Evolutionary conservation across 2,888 invertebrate genomes (phyloP).

Genomic region (Shargacucullia verbasci): DNA sequence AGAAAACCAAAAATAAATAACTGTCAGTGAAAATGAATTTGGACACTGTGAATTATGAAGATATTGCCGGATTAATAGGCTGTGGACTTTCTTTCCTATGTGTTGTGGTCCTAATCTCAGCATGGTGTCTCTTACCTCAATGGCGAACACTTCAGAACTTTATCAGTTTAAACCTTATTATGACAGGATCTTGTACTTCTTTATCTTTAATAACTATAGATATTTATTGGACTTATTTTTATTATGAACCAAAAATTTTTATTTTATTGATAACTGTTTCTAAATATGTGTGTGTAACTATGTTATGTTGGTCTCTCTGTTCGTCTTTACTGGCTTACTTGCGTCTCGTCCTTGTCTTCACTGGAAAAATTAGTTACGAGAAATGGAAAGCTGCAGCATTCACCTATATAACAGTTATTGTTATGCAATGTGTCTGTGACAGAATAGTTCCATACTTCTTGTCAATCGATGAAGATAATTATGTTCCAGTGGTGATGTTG

Average conservation of each 20-base stretch:
- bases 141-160: conserved; percentile 28
- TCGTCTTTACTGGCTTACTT: conserved; percentile 40
- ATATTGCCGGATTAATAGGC: no score
- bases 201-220: no score
- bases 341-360: conserved; percentile 40
- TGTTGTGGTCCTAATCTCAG: conserved; percentile 7
- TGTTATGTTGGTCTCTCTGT: conserved; percentile 44
- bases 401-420: conserved; percentile 4
- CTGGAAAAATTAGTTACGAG: conserved; percentile 35
- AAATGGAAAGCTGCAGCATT: conserved; percentile 37
- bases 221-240: no score
- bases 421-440: no score
- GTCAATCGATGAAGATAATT: no score
- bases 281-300: neutral
- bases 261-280: no score
- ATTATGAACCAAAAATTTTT: neutral
- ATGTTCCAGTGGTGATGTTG: no score
- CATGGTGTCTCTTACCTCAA: conserved; percentile 22
- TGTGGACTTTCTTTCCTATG: conserved; percentile 10
- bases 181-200: conserved; percentile 16
- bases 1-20: no score
- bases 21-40: no score
- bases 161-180: conserved; percentile 23
- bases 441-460: no score
- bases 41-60: no score